Conservation (phyloP, 1,140 invertebrate species). For the Drosophila equinoxialis region DNA sequence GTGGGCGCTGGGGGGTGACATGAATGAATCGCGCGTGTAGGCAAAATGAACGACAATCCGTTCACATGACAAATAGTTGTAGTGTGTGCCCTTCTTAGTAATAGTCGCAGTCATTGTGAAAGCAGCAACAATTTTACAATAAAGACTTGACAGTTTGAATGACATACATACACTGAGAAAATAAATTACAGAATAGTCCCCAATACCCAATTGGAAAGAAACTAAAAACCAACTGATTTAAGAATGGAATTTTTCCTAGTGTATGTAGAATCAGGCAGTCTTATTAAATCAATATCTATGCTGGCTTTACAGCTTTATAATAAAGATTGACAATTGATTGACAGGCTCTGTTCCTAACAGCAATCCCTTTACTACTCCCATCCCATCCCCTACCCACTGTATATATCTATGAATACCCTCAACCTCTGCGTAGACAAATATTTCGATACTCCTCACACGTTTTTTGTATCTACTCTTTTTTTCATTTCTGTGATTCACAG, state of each 20-base stretch:
- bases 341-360: not conserved
- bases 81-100: not conserved
- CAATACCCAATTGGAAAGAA: too few relatives aligned
- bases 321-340: conserved; percentile 2
- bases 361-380: too few relatives aligned
- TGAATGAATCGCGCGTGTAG: not conserved
- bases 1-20: conserved; percentile 1
- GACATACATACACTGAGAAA: not conserved
- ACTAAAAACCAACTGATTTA: too few relatives aligned
- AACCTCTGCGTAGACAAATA: conserved; percentile 56
- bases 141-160: conserved; percentile 4
- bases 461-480: conserved; percentile 13
- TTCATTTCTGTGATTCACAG: conserved; percentile 37
- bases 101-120: not conserved
- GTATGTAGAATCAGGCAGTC: not conserved
- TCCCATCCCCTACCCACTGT: not conserved
- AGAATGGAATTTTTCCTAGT: too few relatives aligned
- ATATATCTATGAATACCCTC: not conserved
- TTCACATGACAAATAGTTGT: conserved; percentile 6
- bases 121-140: not conserved
- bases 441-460: conserved; percentile 45
- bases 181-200: too few relatives aligned
- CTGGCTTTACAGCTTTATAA: not conserved
- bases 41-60: not conserved
- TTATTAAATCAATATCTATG: not conserved